Conservation (phyloP, 2,888 invertebrate genomes). For the Rhamphomyia laevipes region DNA sequence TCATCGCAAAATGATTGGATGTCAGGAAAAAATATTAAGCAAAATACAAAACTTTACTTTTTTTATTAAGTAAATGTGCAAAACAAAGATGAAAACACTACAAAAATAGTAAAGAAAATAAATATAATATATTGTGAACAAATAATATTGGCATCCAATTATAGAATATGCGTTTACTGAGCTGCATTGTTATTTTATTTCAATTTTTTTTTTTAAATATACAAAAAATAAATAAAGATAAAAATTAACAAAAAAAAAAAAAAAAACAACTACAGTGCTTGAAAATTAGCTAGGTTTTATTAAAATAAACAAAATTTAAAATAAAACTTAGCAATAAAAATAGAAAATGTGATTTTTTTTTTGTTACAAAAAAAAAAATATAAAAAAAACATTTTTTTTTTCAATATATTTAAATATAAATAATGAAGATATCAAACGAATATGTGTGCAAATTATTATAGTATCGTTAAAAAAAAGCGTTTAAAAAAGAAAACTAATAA, state of each 20-base stretch:
- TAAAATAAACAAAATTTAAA: conserved; percentile 6
- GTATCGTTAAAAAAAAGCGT: conserved; percentile 8
- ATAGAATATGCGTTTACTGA: background rate
- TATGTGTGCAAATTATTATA: conserved; percentile 12
- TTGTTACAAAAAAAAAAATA: conserved; percentile 1
- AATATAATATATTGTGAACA: background rate
- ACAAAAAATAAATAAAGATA: background rate
- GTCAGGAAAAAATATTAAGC: conserved; percentile 5
- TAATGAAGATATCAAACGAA: conserved; percentile 17
- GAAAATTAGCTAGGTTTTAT: conserved; percentile 17
- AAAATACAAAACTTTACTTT: background rate
- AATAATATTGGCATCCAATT: background rate
- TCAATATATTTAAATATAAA: conserved; percentile 8
- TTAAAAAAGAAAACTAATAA: conserved; percentile 5
- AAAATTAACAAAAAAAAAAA: background rate
- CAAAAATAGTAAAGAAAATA: no score
- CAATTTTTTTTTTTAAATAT: background rate
- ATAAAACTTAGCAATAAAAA: background rate
- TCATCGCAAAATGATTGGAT: conserved; percentile 13
- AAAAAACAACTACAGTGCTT: conserved; percentile 17
- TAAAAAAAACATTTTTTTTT: background rate
- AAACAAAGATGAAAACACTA: no score
- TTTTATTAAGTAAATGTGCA: background rate
- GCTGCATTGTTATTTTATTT: background rate
- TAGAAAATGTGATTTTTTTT: conserved; percentile 1